These are phyloP conservation scores for Drymodes brunneopygia DNA, from an alignment of 2,113 vertebrate genomes.

Conservation along the genomic window DNA sequence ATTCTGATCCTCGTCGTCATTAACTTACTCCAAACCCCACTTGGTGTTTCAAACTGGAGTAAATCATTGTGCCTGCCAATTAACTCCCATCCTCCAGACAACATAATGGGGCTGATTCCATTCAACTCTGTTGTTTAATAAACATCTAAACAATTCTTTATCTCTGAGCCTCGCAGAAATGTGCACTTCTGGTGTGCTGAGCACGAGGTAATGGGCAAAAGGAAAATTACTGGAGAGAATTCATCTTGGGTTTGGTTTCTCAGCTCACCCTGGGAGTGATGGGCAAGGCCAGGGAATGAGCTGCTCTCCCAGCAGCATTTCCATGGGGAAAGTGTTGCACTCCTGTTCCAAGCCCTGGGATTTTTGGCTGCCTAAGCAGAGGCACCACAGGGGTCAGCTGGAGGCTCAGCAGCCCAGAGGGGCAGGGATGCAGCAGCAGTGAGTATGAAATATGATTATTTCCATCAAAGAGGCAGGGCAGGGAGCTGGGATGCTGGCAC, in stretches of 20 bases:
- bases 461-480: not conserved
- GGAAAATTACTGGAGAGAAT: not conserved
- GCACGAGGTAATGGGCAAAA: not conserved
- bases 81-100: slow-evolving; percentile 28
- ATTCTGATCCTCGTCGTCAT: not conserved
- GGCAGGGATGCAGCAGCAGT: not conserved
- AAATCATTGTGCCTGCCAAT: slow-evolving; percentile 53
- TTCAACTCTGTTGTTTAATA: slow-evolving; percentile 20
- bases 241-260: not conserved
- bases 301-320: not conserved
- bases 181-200: not conserved
- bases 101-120: slow-evolving; percentile 12
- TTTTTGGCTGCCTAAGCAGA: not conserved
- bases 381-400: not conserved
- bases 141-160: not conserved
- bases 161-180: not conserved
- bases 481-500: not conserved
- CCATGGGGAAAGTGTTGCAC: not conserved
- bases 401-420: not conserved
- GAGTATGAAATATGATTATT: not conserved
- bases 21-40: slow-evolving; percentile 20
- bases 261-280: not conserved
- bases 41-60: slow-evolving; percentile 35
- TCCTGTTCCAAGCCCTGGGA: not conserved
- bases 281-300: not conserved